Evolutionary conservation across 2,113 vertebrate species (phyloP).

Genomic region (Corapipo altera): DNA sequence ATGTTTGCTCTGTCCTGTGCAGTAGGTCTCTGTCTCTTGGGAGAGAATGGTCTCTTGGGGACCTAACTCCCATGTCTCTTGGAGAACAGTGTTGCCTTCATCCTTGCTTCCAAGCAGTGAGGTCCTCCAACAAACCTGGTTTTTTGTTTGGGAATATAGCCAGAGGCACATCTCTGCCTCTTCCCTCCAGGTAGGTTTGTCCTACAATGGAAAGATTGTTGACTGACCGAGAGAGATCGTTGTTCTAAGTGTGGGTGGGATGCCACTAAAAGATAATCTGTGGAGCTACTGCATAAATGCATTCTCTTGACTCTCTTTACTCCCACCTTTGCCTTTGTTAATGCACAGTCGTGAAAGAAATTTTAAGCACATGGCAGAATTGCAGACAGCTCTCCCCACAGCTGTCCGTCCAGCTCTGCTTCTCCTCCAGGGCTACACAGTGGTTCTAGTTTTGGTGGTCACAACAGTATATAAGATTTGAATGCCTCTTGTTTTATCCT

Average conservation of each 20-base stretch:
- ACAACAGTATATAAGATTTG: not conserved
- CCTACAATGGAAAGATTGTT: not conserved
- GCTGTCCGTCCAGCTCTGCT: not conserved
- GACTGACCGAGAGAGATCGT: not conserved
- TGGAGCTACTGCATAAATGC: not conserved
- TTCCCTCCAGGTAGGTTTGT: not conserved
- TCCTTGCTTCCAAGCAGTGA: not conserved
- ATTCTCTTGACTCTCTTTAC: not conserved
- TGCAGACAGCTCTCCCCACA: not conserved
- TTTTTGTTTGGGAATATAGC: not conserved
- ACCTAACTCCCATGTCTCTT: not conserved
- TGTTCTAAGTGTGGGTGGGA: not conserved
- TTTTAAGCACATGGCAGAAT: not conserved
- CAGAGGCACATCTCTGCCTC: not conserved
- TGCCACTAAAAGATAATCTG: not conserved
- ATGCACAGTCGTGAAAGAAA: not conserved
- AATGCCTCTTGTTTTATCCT: not conserved
- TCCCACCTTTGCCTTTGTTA: not conserved
- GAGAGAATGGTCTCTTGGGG: not conserved
- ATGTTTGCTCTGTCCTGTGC: not conserved
- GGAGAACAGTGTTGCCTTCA: not conserved
- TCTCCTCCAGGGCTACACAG: not conserved
- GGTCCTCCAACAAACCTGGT: not conserved
- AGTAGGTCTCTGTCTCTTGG: not conserved
- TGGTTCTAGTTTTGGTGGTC: not conserved